A percentile compares a stretch with the other conserved stretches of the same genome.
phyloP scores from a whole-genome alignment of 1,140 invertebrate genomes.

The Zaprionus capensis region DNA sequence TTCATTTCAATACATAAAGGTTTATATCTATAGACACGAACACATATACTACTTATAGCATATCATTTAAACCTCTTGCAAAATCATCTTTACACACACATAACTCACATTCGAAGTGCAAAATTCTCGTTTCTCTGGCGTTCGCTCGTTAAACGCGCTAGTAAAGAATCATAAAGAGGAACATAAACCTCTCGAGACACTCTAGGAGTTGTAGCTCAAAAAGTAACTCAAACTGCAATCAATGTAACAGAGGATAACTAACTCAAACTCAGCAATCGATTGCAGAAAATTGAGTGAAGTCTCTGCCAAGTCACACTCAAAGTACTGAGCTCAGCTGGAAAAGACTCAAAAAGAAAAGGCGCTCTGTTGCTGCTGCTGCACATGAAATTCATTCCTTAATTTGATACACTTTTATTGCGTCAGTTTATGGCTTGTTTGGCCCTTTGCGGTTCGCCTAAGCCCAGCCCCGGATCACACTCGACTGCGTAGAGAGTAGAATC shows the following conservation, averaged over 20 bases:
- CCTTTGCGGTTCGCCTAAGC: slow-evolving; percentile 58
- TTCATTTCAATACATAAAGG: too few relatives aligned
- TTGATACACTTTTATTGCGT: slow-evolving; percentile 78
- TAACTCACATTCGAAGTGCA: slow-evolving; percentile 25
- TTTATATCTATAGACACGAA: not conserved
- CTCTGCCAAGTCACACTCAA: slow-evolving; percentile 5
- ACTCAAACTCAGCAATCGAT: not conserved
- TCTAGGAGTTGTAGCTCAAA: slow-evolving; percentile 10
- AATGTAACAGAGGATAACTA: not conserved
- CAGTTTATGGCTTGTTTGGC: slow-evolving; percentile 76
- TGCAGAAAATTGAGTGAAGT: not conserved
- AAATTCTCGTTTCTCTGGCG: not conserved
- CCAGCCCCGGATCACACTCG: slow-evolving; percentile 33
- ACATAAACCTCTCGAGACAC: slow-evolving; percentile 49
- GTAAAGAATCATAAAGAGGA: slow-evolving; percentile 50
- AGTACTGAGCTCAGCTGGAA: not conserved
- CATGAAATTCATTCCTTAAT: slow-evolving; percentile 74
- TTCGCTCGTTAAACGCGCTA: slow-evolving; percentile 28
- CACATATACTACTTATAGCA: too few relatives aligned
- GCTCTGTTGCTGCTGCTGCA: slow-evolving; percentile 26
- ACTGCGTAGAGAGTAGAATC: not conserved
- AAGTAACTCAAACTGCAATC: slow-evolving; percentile 13
- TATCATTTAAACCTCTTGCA: slow-evolving; percentile 13
- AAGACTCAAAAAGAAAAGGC: slow-evolving; percentile 23
- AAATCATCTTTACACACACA: slow-evolving; percentile 10